phyloP scores from a whole-genome alignment of 1,140 invertebrate genomes.

The Mercenaria mercenaria region DNA sequence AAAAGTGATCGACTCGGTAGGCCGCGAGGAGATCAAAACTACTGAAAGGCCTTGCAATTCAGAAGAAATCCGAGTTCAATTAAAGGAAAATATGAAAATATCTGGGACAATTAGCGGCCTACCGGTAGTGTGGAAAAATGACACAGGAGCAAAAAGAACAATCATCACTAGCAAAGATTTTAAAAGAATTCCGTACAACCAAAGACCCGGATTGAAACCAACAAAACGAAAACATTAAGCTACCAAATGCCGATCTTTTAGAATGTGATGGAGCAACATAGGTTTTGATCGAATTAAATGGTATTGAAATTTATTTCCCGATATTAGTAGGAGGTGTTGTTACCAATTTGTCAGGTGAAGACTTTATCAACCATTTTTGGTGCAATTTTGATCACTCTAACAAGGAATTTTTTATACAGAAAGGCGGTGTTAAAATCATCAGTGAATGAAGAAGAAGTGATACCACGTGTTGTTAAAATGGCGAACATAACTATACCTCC shows the following conservation, averaged over 20 bases:
- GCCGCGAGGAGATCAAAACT: background rate
- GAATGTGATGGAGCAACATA: conserved; percentile 19
- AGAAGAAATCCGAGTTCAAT: background rate
- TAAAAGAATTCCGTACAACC: conserved; percentile 31
- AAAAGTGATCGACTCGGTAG: conserved; percentile 34
- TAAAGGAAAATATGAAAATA: conserved; percentile 55
- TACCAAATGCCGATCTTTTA: conserved; percentile 36
- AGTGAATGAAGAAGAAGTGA: background rate
- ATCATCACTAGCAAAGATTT: conserved; percentile 48
- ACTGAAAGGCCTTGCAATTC: background rate
- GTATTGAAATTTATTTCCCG: conserved; percentile 47
- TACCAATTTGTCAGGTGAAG: conserved; percentile 42
- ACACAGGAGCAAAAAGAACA: conserved; percentile 64
- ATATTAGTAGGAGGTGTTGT: conserved; percentile 65
- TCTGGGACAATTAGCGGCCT: conserved; percentile 45
- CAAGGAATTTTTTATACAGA: background rate
- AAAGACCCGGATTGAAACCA: conserved; percentile 58
- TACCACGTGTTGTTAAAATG: conserved; percentile 7
- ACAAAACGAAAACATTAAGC: conserved; percentile 25
- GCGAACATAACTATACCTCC: background rate
- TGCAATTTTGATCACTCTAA: conserved; percentile 53
- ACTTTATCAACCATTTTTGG: conserved; percentile 46
- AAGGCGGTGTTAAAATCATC: background rate
- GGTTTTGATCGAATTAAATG: conserved; percentile 49
- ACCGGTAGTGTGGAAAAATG: conserved; percentile 64